Evolutionary conservation across 1,140 invertebrate species (phyloP), one percentile per base, ranked within the genome.

Genomic region (Euborellia annulipes): DNA sequence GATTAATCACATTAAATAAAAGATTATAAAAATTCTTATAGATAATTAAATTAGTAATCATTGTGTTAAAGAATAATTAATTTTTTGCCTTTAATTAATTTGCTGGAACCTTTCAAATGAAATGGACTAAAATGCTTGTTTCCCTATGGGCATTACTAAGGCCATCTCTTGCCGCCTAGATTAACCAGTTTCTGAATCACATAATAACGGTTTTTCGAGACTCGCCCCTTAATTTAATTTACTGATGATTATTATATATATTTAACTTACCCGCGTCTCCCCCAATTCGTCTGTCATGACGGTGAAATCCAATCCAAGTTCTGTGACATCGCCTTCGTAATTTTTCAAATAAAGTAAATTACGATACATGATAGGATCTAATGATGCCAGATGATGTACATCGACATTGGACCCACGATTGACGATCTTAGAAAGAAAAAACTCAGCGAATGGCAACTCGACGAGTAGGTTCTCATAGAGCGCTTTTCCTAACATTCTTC

Each of bases 401-500:
- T 94, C 91, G 1, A 94, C 80, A 50, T 87, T 82, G 0, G 78
- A 77, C 47, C 80, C 72, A 46, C 75, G 68, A 3, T 79, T 79
- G 38, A 92, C 71, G 18, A 93, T 69, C 62, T 93, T 92, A 1
- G 82, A 80, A 7, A 97, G 63, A 59, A 94, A 94, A 60, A 93
- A 94, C 51, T 88, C 85, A 1, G 90, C 89, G 53, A 98, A 75
- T 0, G 92, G 92, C 16, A 97, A 61, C 61, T 98, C 93, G 3
- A 95, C 85, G 44, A 97, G 63, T 27, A 96, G 72, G 66, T 93
- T 93, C 62, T 97, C 92, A 64, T 94, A 96, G 14, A 98, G 67
- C 0, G 90, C 90, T 78, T 97, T 97, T 34, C 93, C 94, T 3
- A 97, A 63, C 61, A 98, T 87, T 41, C 92, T 68, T 8, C 93